Base-by-base conservation (phyloP, 1,140 invertebrate genomes). In the Drosophila sp. region DNA sequence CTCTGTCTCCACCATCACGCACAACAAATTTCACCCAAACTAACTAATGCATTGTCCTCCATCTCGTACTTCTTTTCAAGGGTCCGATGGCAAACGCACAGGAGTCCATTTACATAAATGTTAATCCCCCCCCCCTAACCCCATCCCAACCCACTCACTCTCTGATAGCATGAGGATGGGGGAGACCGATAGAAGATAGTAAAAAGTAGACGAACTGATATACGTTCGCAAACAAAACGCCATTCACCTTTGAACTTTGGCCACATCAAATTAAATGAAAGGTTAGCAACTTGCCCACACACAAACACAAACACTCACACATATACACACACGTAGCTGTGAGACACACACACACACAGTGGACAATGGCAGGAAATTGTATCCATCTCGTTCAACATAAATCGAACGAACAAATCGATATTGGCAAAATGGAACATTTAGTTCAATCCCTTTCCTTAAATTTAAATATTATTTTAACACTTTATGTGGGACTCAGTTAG, bases 191-290 rank as follows among this genome's bases (percentile, higher is more conserved):
- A 6, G 41, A 7, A 56, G 30, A 58, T 50, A 3, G 44, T 50
- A 50, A 50, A 50, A 50, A 50, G 23, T 11, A 47, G 17, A 33
- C 60, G n/a, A 33, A 64, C 58, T 3, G 40, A 68, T 47, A 54
- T 50, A 35, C 47, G 38, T 54, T 60, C 56, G 40, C 60, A 64
- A 47, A 44, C 23, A 50, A 27, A 50, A 55, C 47, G 38, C n/a
- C 38, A 17, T 56, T 84, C 61, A 80, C 80, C 81, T 84, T 84
- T 84, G 77, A 84, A 80, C 81, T 85, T 85, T 80, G 61, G 66
- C 73, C 76, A 70, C 81, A 78, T 74, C 70, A 85, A 80, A 78
- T 80, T 84, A 85, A 84, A 85, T 84, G 85, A 85, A 85, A 85
- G 81, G 81, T 78, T 78, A 69, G 77, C 68, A 72, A 63, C 70